These are phyloP conservation scores for Buathra laborator DNA, from an alignment of 2,888 invertebrate genomes.

Conservation along the genomic window DNA sequence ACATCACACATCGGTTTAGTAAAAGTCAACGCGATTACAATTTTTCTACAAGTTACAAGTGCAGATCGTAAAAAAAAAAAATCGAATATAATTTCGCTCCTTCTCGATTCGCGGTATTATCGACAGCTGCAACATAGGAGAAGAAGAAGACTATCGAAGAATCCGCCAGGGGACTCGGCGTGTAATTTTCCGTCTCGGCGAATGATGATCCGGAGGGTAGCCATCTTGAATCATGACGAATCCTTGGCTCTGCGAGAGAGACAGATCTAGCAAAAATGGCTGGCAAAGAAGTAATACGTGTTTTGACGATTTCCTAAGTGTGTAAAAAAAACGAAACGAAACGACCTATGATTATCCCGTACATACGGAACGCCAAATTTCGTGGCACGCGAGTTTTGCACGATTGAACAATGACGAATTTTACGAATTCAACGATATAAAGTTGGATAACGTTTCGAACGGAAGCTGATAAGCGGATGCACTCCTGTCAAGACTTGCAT, in stretches of 20 bases:
- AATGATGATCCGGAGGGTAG: constrained; percentile 17
- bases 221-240: constrained; percentile 55
- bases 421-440: background rate
- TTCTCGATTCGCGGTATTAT: background rate
- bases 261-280: constrained; percentile 76
- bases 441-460: constrained; percentile 39
- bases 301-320: constrained; percentile 76
- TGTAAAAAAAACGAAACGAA: constrained; percentile 28
- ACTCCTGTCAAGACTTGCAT: constrained; percentile 73
- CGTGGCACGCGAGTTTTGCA: background rate
- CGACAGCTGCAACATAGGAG: background rate
- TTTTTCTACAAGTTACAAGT: background rate
- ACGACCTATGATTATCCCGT: constrained; percentile 29
- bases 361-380: background rate
- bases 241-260: constrained; percentile 37
- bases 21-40: background rate
- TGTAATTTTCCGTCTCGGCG: background rate
- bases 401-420: constrained; percentile 5
- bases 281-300: constrained; percentile 75
- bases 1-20: background rate
- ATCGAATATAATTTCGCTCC: too few species aligned
- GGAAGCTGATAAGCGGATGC: constrained; percentile 49
- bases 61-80: too few species aligned
- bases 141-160: background rate
- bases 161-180: constrained; percentile 3